Evolutionary conservation across 2,797 vertebrate genomes (phyloP), one percentile per base, ranked within the genome.

Genomic region (Premnoplex brunnescens): DNA sequence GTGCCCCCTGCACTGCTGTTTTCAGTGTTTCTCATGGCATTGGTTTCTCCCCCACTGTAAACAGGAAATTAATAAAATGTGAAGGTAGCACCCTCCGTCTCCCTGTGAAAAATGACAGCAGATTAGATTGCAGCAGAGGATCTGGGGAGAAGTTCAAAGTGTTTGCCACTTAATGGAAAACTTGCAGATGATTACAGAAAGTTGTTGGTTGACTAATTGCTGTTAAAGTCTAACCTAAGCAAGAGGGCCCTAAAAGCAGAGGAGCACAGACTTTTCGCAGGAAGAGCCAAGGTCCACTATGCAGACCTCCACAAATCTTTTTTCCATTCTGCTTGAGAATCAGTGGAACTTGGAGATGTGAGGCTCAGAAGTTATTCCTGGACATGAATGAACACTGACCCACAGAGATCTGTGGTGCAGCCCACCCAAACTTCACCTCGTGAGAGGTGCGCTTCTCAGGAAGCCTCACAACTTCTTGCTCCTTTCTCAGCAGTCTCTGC

Each of bases 341-440:
- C 51, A 41, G 32, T 10, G 21, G 54, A 30, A 73, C 26, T 54
- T 6, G 2, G 48, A 69, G 60, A 44, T 1, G 8, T 6, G 46
- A 77, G 37, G 26, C 41, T 76, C n/a, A 17, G 67, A 51, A 66
- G 30, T 48, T 39, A 39, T 21, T 74, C 26, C 37, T 34, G 58
- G 39, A 39, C 22, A 10, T 2, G 16, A 51, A 52, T 1, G 2
- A 80, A 54, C 28, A 39, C 34, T 30, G 55, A 52, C 34, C 16
- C 41, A 36, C 0, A 0, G 74, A 78, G 32, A 36, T 9, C 7
- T 55, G 43, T 14, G 32, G 34, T 48, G 74, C 67, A 93, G 59
- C 59, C 3, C 3, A 1, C 20, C 6, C 34, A 76, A 46, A 36
- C 28, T 19, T 63, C 0, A 0, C 18, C n/a, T 23, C 0, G 0